Conservation (phyloP, 2,888 invertebrate genomes). For the Andrena fulva region DNA sequence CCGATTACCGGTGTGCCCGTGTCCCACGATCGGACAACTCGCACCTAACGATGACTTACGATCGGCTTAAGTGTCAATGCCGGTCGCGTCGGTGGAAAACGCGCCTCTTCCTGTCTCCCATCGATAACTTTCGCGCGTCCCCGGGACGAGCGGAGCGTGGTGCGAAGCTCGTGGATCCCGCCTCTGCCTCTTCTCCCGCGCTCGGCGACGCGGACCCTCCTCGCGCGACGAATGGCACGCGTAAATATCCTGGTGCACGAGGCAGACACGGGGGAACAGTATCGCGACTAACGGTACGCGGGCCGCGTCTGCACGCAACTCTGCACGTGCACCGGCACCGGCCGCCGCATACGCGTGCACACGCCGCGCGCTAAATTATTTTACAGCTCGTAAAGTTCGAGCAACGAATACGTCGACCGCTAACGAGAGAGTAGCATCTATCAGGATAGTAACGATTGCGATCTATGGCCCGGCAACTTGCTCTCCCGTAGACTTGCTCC, state of each 20-base stretch:
- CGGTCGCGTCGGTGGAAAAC: constrained; percentile 50
- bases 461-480: constrained; percentile 50
- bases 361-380: constrained; percentile 51
- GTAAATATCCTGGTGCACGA: constrained; percentile 64
- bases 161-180: neutral
- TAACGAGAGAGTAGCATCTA: constrained; percentile 75
- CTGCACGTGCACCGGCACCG: constrained; percentile 48
- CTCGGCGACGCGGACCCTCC: neutral
- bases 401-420: constrained; percentile 69
- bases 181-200: neutral
- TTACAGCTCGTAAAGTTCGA: constrained; percentile 74
- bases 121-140: constrained; percentile 31
- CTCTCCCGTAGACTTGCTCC: neutral
- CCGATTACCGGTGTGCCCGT: constrained; percentile 46
- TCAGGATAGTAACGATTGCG: constrained; percentile 73
- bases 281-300: constrained; percentile 61
- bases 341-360: constrained; percentile 29
- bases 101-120: constrained; percentile 47
- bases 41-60: constrained; percentile 68
- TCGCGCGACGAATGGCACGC: constrained; percentile 36
- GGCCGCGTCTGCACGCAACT: constrained; percentile 56
- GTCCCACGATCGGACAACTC: constrained; percentile 36
- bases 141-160: neutral
- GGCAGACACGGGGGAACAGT: constrained; percentile 18
- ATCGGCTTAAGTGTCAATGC: constrained; percentile 65